A percentile compares a stretch with the other conserved stretches of the same genome.
Evolutionary conservation across 2,888 invertebrate species (phyloP).

Genomic region (Galerucella pusilla): DNA sequence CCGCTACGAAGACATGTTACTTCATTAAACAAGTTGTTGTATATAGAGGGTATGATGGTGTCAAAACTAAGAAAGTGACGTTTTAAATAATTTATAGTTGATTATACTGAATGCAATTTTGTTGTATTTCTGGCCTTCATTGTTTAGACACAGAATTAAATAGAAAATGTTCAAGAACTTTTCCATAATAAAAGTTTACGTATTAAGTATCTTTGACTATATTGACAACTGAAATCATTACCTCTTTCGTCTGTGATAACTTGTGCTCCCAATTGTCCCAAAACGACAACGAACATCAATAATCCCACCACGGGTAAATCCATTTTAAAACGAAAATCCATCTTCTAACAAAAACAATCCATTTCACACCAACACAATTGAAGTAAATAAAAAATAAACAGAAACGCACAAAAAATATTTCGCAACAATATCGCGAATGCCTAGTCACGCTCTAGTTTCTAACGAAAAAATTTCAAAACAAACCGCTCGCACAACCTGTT

Average conservation of each 20-base stretch:
- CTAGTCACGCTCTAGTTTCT: constrained; percentile 13
- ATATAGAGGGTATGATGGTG: too few relatives aligned
- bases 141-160: too few relatives aligned
- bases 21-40: too few relatives aligned
- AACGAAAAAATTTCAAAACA: constrained; percentile 43
- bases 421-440: constrained; percentile 13
- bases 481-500: constrained; percentile 49
- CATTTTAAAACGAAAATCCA: constrained; percentile 23
- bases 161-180: too few relatives aligned
- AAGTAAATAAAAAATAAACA: background rate
- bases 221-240: background rate
- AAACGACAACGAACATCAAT: constrained; percentile 13
- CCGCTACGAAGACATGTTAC: too few relatives aligned
- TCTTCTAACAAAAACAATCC: constrained; percentile 21
- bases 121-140: too few relatives aligned
- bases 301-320: constrained; percentile 14
- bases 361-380: constrained; percentile 23
- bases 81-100: too few relatives aligned
- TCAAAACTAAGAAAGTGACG: too few relatives aligned
- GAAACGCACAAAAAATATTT: constrained; percentile 9
- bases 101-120: too few relatives aligned
- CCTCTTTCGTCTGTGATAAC: constrained; percentile 30
- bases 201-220: too few relatives aligned
- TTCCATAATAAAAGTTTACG: too few relatives aligned
- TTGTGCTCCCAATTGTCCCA: background rate